Evolutionary conservation across 2,888 invertebrate species (phyloP), one percentile per base, ranked within the genome.

Genomic region (Trissoscelio sp.): DNA sequence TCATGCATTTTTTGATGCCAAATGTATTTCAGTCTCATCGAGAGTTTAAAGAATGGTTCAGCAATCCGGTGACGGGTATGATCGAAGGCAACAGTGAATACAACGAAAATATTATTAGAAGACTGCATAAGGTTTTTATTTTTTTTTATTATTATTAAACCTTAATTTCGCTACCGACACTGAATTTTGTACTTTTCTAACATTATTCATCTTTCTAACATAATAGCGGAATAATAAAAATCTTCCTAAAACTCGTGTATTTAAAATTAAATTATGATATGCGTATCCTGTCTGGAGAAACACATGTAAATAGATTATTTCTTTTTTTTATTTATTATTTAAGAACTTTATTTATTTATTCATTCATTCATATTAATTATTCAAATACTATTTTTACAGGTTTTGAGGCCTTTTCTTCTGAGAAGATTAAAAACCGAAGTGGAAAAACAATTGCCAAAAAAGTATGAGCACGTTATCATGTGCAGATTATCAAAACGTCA

Each of bases 1-100:
- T 99, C 81, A 97, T 99, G 98, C 98, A 99, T 93, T 99, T 99
- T 92, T 94, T 99, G 64, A 98, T 99, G 98, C 99, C 99, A 46
- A 96, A 96, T 91, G 97, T 98, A 85, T 99, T 99, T 93, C 97
- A 97, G 86, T 98, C 98, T 58, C 98, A 99, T 92, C 94, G 96
- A 66, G 98, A 99, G 92, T 98, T 97, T 91, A 97, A 98, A 91
- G 98, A 98, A 92, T 99, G 99, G 99, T 99, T 99, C 93, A 97
- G 97, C 75, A 97, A 97, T 92, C 99, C 98, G 46, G 96, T 99
- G 83, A 97, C 97, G 20, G 97, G 97, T 78, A 98, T 98, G 97
- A 97, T 98, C 83, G 98, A 98, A 91, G 97, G 97, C 77, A 96
- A 95, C 90, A 95, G 95, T 81, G 97, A 97, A 90, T 97, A 97